These are phyloP conservation scores for Aspidiotus destructor DNA, from an alignment of 2,888 invertebrate genomes.

Conservation along the genomic window DNA sequence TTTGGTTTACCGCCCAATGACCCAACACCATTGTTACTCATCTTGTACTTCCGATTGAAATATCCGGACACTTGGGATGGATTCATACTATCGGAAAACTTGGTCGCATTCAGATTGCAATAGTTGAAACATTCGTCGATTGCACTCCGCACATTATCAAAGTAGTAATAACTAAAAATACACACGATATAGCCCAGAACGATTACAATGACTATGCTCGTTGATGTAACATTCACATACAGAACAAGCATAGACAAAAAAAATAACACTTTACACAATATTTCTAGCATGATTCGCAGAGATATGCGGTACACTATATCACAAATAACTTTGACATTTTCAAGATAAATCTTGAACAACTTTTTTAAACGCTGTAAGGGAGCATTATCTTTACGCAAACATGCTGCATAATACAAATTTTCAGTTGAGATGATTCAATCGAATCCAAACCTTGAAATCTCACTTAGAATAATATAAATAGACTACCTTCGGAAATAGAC, in stretches of 20 bases:
- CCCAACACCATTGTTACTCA: not conserved
- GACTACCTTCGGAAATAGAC: too few relatives aligned
- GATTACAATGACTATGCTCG: conserved; percentile 17
- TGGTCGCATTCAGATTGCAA: conserved; percentile 11
- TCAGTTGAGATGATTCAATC: too few relatives aligned
- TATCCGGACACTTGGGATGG: conserved; percentile 15
- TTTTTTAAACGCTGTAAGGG: too few relatives aligned
- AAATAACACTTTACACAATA: conserved; percentile 25
- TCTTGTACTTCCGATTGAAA: conserved; percentile 20
- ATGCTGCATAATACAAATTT: too few relatives aligned
- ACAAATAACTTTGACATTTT: not conserved
- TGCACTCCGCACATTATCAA: conserved; percentile 23
- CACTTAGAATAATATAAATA: too few relatives aligned
- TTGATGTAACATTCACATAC: conserved; percentile 28
- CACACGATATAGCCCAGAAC: conserved; percentile 17
- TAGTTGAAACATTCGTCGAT: conserved; percentile 26
- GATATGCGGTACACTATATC: not conserved
- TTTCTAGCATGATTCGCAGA: conserved; percentile 25
- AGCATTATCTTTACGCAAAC: too few relatives aligned
- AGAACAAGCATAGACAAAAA: conserved; percentile 31
- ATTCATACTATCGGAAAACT: conserved; percentile 16
- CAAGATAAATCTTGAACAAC: not conserved
- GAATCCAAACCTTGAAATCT: too few relatives aligned
- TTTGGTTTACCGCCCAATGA: not conserved
- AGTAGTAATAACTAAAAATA: conserved; percentile 30